Evolutionary conservation across 37 sponge, comb jelly and placozoan species (phyloP), one percentile per base, ranked within the genome.

Genomic region (Aphrocallistes beatrix): DNA sequence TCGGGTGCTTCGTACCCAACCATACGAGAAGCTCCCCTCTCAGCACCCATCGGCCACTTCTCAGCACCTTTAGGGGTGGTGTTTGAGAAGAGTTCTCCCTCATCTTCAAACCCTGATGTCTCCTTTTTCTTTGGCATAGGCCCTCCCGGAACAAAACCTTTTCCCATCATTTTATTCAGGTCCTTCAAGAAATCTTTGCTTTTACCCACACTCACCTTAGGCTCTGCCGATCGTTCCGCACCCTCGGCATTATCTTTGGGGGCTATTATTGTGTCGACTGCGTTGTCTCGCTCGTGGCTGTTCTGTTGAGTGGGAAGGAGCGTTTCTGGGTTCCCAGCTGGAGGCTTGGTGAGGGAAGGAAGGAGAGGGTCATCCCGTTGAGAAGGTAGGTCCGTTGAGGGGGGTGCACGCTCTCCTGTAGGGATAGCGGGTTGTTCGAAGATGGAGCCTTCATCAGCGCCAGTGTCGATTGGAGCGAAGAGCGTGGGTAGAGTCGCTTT

Each of bases 81-180:
- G 75, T 60, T 60, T 3, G 75, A 60, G 75, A 60, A 60, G 25
- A 60, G 75, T 25, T 60, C 75, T 60, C 75, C 75, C n/a, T 60
- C 34, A 3, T 60, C 17, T 30, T 60, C 75, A 60, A 60, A 60
- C 75, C 10, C 28, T 19, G 75, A 30, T 13, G 75, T 6, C 3
- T 19, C 1, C 21, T 60, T 60, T 13, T 28, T 60, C 21, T 60
- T 60, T 3, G 75, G 8, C 8, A 28, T 6, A 13, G 75, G 3
- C 34, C 21, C 75, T 19, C 75, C 75, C 3, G 75, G 75, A 25
- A 13, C 75, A 19, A 60, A 25, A 28, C 75, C 75, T 30, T 60
- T 60, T 6, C 75, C 75, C 34, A 60, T 28, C 8, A 30, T 30
- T 60, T 60, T 60, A 13, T 60, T 60, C n/a, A 60, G n/a, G 10